A percentile compares a stretch with the other conserved stretches of the same genome.
Conservation (phyloP, 2,888 invertebrate genomes). For the Ophonus ardosiacus region DNA sequence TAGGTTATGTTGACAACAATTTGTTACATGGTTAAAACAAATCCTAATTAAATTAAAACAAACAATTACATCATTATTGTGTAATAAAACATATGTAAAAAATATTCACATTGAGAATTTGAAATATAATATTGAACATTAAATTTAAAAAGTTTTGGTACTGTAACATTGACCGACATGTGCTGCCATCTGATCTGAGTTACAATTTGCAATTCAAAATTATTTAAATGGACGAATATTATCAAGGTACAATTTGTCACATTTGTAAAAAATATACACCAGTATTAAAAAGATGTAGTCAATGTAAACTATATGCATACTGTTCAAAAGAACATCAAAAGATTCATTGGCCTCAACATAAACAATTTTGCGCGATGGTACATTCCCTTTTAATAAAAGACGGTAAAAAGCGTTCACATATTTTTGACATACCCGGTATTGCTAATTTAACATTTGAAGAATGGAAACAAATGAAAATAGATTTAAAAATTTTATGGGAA, state of each 20-base stretch:
- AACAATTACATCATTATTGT: not conserved
- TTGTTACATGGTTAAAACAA: slow-evolving; percentile 4
- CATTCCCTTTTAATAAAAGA: slow-evolving; percentile 28
- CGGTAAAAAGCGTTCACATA: slow-evolving; percentile 49
- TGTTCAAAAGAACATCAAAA: slow-evolving; percentile 68
- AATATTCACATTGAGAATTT: not conserved
- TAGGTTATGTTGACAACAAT: slow-evolving; percentile 6
- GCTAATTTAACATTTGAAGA: slow-evolving; percentile 56
- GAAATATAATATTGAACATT: too few species aligned
- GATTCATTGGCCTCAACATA: slow-evolving; percentile 66
- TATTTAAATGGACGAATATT: slow-evolving; percentile 41
- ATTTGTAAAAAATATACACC: slow-evolving; percentile 67
- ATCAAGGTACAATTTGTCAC: slow-evolving; percentile 66
- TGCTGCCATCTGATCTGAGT: not conserved
- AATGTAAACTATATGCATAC: slow-evolving; percentile 66
- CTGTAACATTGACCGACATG: not conserved
- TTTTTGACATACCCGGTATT: slow-evolving; percentile 44
- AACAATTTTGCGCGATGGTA: slow-evolving; percentile 65
- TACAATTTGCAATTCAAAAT: not conserved
- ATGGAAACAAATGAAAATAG: slow-evolving; percentile 65
- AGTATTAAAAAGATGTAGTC: slow-evolving; percentile 66
- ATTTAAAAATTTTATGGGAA: slow-evolving; percentile 66
- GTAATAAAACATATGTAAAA: not conserved
- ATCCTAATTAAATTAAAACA: not conserved
- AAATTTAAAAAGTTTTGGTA: not conserved